phyloP scores from a whole-genome alignment of 53 echinoderm and acorn worm genomes.

The Astropecten irregularis region DNA sequence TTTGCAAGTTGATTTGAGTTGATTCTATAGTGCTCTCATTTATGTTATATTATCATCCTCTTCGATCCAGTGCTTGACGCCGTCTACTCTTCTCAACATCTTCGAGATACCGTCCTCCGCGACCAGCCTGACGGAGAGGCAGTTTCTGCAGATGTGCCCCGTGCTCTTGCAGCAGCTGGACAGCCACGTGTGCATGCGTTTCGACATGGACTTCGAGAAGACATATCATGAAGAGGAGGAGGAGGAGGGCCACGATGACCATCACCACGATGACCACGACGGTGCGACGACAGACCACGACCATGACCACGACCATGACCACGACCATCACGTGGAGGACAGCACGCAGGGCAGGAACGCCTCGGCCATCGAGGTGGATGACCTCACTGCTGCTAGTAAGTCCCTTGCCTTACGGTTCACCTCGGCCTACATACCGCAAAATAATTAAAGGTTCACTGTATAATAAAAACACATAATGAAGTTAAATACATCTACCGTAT shows the following conservation, averaged over 20 bases:
- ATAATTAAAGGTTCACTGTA: too few species aligned
- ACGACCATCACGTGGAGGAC: neutral
- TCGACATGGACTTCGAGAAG: conserved; percentile 11
- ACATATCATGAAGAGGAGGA: too few species aligned
- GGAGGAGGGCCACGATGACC: conserved; percentile 18
- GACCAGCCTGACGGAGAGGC: conserved; percentile 43
- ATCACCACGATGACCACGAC: conserved; percentile 6
- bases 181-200: conserved; percentile 74
- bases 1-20: too few species aligned
- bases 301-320: conserved; percentile 30
- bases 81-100: conserved; percentile 64
- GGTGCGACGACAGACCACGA: neutral
- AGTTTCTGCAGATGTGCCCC: conserved; percentile 88
- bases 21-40: too few species aligned
- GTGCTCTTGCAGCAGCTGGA: conserved; percentile 93
- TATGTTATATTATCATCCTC: too few species aligned
- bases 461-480: too few species aligned
- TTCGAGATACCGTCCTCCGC: conserved; percentile 54
- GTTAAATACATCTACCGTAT: too few species aligned
- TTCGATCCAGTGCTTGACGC: conserved; percentile 76
- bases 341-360: conserved; percentile 1
- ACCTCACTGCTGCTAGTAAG: conserved; percentile 12
- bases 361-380: neutral
- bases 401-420: too few species aligned
- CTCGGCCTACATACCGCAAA: too few species aligned